Base-by-base conservation (phyloP, 2,113 vertebrate genomes). In the Semnornis frantzii region DNA sequence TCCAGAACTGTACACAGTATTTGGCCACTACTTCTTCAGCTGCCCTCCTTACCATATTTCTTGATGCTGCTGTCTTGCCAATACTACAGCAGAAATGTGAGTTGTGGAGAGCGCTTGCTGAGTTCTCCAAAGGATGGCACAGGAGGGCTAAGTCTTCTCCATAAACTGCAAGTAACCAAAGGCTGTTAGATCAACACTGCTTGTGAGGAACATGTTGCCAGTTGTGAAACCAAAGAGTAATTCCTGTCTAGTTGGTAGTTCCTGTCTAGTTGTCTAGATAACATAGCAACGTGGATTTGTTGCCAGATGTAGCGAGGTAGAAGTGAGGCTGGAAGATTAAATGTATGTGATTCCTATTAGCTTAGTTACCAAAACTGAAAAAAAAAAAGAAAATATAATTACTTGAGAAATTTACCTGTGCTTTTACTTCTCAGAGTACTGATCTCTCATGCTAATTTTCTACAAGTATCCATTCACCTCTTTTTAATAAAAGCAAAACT, bases 351-450 rank as follows among this genome's bases (percentile, higher is more conserved):
- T 42, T 93, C 92, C 72, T 89, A 75, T 85, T 92, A 79, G 30
- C 28, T 91, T 83, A 65, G 33, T 12, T 34, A 16, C 52, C 70
- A 55, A 71, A 42, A 21, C 55, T 74, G 30, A 64, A 85, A 82
- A 87, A 82, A 85, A 82, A 87, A 82, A 87, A 82, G 69, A 85
- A 19, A 83, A 58, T 50, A 88, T 31, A 81, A 95, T 71, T 89
- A 21, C 62, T 71, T 55, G 27, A 54, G 44, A 77, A 64, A 59
- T 59, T 72, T 77, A 62, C 44, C 25, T 64, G 24, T 54, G 9
- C 58, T 90, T 9, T 59, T 78, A 50, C 66, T 90, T 63, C 34
- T 80, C 39, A 39, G 4, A 77, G 23, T 39, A 42, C 33, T 80
- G 15, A 68, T 77, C 85, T 87, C 37, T 82, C 12, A 5, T 48